These are phyloP conservation scores for Micromesistius poutassou DNA, from an alignment of 2,797 vertebrate genomes.

Conservation along the genomic window DNA sequence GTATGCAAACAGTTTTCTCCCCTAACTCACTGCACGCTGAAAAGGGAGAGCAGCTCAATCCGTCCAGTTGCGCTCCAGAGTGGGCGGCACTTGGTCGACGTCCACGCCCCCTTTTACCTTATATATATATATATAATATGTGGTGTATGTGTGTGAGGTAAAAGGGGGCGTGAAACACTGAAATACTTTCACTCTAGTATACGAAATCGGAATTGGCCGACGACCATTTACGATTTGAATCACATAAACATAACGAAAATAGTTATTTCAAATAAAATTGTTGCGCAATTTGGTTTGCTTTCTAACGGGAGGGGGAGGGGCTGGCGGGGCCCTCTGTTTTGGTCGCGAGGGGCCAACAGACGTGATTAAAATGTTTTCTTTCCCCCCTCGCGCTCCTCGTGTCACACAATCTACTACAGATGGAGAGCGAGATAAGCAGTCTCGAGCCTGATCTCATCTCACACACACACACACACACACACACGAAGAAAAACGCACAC, in stretches of 20 bases:
- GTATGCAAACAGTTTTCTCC: slow-evolving; percentile 59
- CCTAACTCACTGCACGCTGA: slow-evolving; percentile 46
- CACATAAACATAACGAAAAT: not conserved
- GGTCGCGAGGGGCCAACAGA: slow-evolving; percentile 24
- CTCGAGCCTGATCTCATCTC: slow-evolving; percentile 51
- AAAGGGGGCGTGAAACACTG: too few species aligned
- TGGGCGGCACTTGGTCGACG: slow-evolving; percentile 51
- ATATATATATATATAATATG: too few species aligned
- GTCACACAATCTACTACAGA: slow-evolving; percentile 74
- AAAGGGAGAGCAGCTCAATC: slow-evolving; percentile 7
- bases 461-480: too few species aligned
- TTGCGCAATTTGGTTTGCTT: not conserved
- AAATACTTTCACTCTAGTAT: too few species aligned
- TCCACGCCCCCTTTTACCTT: slow-evolving; percentile 44
- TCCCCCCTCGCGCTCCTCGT: slow-evolving; percentile 59
- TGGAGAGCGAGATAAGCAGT: slow-evolving; percentile 70
- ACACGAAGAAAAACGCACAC: too few species aligned
- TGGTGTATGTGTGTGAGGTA: too few species aligned
- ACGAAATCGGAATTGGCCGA: too few species aligned
- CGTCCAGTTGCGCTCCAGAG: slow-evolving; percentile 39
- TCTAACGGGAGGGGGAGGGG: not conserved
- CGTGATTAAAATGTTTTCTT: slow-evolving; percentile 61
- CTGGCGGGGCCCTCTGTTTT: slow-evolving; percentile 49
- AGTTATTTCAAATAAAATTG: not conserved
- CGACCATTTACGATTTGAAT: not conserved